A percentile compares a stretch with the other conserved stretches of the same genome.
Conservation (phyloP, 2,888 invertebrate species). For the Archips crataeganus region DNA sequence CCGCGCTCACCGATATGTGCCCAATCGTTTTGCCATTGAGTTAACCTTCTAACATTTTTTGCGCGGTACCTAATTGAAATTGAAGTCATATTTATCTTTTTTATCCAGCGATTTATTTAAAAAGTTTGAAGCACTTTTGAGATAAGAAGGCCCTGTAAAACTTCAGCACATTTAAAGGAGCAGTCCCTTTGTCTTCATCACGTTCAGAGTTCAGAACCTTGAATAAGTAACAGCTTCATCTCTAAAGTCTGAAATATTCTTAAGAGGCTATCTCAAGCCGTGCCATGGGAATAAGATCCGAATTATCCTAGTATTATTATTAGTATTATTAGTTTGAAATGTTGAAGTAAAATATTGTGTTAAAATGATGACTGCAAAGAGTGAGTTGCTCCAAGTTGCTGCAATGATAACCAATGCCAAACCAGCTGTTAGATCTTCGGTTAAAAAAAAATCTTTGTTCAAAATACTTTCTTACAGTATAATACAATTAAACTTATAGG, state of each 20-base stretch:
- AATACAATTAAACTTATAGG: no score
- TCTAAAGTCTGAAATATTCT: constrained; percentile 32
- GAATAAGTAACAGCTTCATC: constrained; percentile 31
- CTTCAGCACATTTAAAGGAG: constrained; percentile 6
- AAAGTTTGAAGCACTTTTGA: not conserved
- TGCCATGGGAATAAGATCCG: constrained; percentile 7
- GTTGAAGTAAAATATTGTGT: not conserved
- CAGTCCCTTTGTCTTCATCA: constrained; percentile 7
- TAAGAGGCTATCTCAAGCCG: constrained; percentile 17
- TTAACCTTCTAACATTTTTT: constrained; percentile 45
- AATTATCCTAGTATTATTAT: constrained; percentile 15
- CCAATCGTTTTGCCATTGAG: constrained; percentile 77
- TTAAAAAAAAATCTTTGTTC: no score
- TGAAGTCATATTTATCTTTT: constrained; percentile 2
- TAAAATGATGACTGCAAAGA: not conserved
- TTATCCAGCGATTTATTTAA: not conserved
- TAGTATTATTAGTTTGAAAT: no score
- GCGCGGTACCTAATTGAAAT: constrained; percentile 20
- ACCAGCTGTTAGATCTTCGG: no score
- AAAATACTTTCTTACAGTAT: no score
- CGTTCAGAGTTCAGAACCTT: constrained; percentile 11
- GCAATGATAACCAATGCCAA: no score
- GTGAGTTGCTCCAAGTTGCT: no score
- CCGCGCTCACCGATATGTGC: constrained; percentile 72
- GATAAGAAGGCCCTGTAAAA: not conserved